These are phyloP conservation scores for Fopius arisanus DNA, from an alignment of 1,140 invertebrate genomes.

Conservation along the genomic window DNA sequence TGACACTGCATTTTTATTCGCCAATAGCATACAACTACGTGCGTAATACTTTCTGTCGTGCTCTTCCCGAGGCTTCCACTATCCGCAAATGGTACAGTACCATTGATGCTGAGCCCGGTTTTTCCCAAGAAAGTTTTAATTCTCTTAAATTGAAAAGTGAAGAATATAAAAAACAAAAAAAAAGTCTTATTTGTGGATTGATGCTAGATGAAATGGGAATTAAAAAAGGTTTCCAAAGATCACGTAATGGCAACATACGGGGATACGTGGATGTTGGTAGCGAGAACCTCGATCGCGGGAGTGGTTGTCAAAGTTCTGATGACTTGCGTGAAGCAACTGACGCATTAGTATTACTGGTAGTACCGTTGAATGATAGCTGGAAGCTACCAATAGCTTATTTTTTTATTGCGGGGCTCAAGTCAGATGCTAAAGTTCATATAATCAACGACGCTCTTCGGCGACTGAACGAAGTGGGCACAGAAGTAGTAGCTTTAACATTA, in stretches of 20 bases:
- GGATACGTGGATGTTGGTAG: constrained; percentile 34
- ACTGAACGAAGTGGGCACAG: not conserved
- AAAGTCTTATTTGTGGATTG: constrained; percentile 25
- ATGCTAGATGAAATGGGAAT: constrained; percentile 50
- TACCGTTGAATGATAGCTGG: constrained; percentile 44
- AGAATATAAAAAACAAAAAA: constrained; percentile 19
- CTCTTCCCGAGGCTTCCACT: constrained; percentile 42
- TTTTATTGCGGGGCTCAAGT: not conserved
- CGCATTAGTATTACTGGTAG: constrained; percentile 49
- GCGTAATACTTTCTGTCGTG: constrained; percentile 39
- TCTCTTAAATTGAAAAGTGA: constrained; percentile 32
- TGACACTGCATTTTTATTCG: constrained; percentile 3
- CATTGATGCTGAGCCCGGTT: constrained; percentile 41
- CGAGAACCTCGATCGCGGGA: constrained; percentile 24
- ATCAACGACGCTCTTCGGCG: not conserved
- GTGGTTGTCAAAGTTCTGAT: not conserved
- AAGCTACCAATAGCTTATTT: constrained; percentile 45
- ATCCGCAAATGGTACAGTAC: constrained; percentile 43
- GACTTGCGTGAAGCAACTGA: constrained; percentile 35
- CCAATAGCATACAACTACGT: constrained; percentile 41
- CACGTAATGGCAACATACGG: constrained; percentile 35
- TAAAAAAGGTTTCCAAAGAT: constrained; percentile 39
- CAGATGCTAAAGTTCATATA: not conserved
- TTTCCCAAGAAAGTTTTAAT: constrained; percentile 39
- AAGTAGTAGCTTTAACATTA: not conserved